Evolutionary conservation across 30 jellyfish, hydroid and myxozoan genomes (phyloP).

Genomic region (Chironex yamaguchii): DNA sequence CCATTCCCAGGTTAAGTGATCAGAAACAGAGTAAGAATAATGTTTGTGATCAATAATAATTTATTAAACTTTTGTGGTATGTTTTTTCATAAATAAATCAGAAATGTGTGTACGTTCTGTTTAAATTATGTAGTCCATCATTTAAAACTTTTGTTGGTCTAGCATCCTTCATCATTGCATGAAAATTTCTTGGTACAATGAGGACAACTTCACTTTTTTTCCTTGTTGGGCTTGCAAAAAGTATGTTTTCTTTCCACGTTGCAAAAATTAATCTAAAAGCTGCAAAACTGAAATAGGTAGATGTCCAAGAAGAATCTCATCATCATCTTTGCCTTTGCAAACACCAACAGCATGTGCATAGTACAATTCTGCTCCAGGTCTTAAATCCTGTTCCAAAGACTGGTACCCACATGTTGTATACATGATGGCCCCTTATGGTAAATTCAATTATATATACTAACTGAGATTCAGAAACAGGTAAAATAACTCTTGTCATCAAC

Average conservation of each 20-base stretch:
- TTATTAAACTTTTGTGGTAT: no score
- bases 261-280: not conserved
- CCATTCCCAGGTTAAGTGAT: no score
- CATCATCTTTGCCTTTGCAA: not conserved
- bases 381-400: not conserved
- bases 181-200: not conserved
- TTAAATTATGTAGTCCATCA: not conserved
- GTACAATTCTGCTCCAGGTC: not conserved
- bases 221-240: not conserved
- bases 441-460: no score
- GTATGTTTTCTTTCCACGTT: not conserved
- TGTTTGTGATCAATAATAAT: no score
- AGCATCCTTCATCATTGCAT: not conserved
- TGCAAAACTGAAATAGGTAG: not conserved
- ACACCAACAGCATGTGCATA: not conserved
- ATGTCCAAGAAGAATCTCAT: not conserved
- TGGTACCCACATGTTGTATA: no score
- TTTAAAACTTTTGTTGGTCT: not conserved
- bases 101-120: no score
- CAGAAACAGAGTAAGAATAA: no score
- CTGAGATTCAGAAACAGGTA: no score
- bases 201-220: not conserved
- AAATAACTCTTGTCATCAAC: no score
- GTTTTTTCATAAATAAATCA: no score
- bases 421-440: no score